Evolutionary conservation across 2,113 vertebrate species (phyloP).

Genomic region (Formicarius rufipectus): DNA sequence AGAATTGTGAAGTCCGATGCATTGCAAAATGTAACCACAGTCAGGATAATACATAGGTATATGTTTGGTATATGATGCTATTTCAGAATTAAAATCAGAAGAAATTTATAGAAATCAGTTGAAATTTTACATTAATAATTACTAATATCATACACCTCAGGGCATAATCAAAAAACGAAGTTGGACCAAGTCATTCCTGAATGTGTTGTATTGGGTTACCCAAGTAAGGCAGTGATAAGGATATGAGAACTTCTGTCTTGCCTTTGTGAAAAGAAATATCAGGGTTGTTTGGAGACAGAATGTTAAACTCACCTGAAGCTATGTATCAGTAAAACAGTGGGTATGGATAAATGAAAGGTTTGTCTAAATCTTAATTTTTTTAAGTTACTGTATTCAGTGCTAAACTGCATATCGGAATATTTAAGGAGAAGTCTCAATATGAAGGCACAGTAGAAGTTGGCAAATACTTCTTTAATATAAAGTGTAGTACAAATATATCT

Average conservation of each 20-base stretch:
- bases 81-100: neutral
- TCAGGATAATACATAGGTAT: neutral
- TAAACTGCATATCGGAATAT: neutral
- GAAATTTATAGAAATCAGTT: neutral
- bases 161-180: neutral
- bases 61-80: neutral
- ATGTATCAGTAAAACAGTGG: neutral
- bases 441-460: neutral
- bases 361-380: neutral
- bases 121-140: neutral
- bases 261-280: neutral
- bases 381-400: neutral
- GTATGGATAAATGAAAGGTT: neutral
- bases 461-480: neutral
- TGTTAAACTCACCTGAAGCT: neutral
- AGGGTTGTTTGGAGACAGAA: neutral
- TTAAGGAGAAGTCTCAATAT: neutral
- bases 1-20: neutral
- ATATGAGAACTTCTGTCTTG: neutral
- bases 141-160: neutral
- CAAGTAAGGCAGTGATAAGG: neutral
- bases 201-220: neutral
- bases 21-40: neutral
- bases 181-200: neutral
- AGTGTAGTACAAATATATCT: neutral